Percentiles rank a stretch among this genome's conserved stretches.
phyloP scores from a whole-genome alignment of 2,888 invertebrate species.

The Volucella inanis region DNA sequence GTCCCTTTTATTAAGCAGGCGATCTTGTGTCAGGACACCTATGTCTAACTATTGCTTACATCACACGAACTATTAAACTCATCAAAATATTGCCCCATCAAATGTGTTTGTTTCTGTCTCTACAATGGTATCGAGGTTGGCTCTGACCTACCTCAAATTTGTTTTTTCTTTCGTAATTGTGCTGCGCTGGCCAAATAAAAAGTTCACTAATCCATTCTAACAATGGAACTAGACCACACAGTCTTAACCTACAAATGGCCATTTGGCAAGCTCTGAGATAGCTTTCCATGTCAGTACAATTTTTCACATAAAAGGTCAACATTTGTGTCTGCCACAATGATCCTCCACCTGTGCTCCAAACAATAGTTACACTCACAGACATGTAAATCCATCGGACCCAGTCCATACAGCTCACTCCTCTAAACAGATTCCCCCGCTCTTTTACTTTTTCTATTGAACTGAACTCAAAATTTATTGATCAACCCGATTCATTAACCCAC shows the following conservation, averaged over 20 bases:
- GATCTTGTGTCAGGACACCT: too few species aligned
- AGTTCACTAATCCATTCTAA: too few species aligned
- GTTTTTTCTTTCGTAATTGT: background rate
- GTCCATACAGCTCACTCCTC: background rate
- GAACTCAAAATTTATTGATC: slow-evolving; percentile 19
- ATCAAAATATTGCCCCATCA: too few species aligned
- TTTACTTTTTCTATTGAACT: too few species aligned
- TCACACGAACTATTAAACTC: too few species aligned
- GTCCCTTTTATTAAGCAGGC: background rate
- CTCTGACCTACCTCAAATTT: slow-evolving; percentile 14
- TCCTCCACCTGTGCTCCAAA: background rate
- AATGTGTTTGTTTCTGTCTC: background rate
- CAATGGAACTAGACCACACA: too few species aligned
- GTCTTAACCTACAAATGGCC: too few species aligned
- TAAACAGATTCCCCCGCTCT: background rate
- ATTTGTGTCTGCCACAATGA: background rate
- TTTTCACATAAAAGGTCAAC: slow-evolving; percentile 3
- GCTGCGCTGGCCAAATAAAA: too few species aligned
- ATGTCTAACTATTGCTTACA: too few species aligned
- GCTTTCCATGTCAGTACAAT: background rate
- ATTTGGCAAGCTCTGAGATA: background rate
- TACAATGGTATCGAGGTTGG: background rate
- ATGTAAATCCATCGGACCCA: background rate
- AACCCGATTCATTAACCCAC: slow-evolving; percentile 13
- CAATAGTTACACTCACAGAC: background rate